phyloP scores from a whole-genome alignment of 2,888 invertebrate genomes.

The Nomada fabriciana region DNA sequence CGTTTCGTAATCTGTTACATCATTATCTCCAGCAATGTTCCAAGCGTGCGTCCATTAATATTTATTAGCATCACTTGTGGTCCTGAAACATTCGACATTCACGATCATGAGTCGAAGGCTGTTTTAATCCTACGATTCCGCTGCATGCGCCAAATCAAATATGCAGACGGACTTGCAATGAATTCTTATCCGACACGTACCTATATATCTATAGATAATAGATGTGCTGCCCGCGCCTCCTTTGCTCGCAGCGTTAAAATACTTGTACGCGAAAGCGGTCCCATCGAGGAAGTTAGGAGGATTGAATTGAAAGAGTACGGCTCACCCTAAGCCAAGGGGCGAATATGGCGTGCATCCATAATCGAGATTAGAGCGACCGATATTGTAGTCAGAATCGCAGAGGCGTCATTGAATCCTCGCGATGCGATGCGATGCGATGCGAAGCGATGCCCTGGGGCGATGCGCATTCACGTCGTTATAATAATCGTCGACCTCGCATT shows the following conservation, averaged over 20 bases:
- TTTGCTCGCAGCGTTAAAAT: no score
- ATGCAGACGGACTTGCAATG: conserved; percentile 6
- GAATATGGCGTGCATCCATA: conserved; percentile 6
- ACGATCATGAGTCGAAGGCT: not conserved
- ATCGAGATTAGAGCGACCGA: conserved; percentile 46
- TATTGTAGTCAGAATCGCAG: conserved; percentile 50
- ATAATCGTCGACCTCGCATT: conserved; percentile 61
- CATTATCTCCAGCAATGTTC: conserved; percentile 6
- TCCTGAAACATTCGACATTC: not conserved
- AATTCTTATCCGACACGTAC: conserved; percentile 22
- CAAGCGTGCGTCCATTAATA: not conserved
- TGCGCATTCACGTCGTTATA: conserved; percentile 60
- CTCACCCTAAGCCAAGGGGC: not conserved
- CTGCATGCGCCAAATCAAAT: not conserved
- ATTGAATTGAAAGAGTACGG: not conserved
- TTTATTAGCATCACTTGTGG: not conserved
- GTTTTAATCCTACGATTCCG: not conserved
- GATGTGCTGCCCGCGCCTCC: no score
- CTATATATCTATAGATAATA: no score
- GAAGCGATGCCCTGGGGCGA: conserved; percentile 45
- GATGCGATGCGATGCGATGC: conserved; percentile 44
- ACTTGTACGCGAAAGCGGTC: no score
- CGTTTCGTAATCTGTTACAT: conserved; percentile 41
- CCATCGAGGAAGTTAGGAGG: no score
- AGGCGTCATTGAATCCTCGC: conserved; percentile 55